Percentiles rank a stretch among this genome's conserved stretches.
phyloP scores from a whole-genome alignment of 2,113 vertebrate genomes.

The Siniperca knerii region DNA sequence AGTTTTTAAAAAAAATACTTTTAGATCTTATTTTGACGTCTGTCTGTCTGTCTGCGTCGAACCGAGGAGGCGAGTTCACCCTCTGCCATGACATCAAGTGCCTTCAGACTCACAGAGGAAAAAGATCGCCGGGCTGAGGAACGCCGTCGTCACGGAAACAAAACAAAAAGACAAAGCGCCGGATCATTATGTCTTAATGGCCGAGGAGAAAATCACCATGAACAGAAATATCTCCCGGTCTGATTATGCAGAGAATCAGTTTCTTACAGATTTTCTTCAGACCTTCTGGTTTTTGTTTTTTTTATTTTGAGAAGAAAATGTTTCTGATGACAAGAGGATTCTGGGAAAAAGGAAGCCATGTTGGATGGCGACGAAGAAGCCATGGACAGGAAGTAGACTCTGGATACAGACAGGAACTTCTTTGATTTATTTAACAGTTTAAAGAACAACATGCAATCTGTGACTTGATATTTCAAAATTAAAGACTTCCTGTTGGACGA shows the following conservation, averaged over 20 bases:
- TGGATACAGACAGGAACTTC: conserved; percentile 8
- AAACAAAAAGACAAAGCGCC: not conserved
- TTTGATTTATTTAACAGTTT: conserved; percentile 21
- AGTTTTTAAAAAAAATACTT: not conserved
- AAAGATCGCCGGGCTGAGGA: not conserved
- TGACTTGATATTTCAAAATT: conserved; percentile 35
- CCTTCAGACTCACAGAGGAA: conserved; percentile 64
- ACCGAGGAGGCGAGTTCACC: conserved; percentile 14
- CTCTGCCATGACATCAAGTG: conserved; percentile 74
- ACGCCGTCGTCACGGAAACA: not conserved
- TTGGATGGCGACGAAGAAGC: conserved; percentile 13
- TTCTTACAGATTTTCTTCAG: conserved; percentile 8
- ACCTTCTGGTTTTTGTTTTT: not conserved
- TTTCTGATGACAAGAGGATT: conserved; percentile 23
- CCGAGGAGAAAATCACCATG: not conserved
- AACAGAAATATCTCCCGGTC: conserved; percentile 2
- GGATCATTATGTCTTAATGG: not conserved
- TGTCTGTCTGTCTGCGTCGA: conserved; percentile 18
- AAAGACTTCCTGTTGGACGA: conserved; percentile 43
- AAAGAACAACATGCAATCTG: conserved; percentile 11
- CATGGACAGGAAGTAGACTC: conserved; percentile 17
- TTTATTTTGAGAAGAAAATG: not conserved
- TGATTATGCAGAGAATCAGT: conserved; percentile 54
- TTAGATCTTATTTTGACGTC: conserved; percentile 32
- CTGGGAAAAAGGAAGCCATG: conserved; percentile 28